Evolutionary conservation across 1,140 invertebrate species (phyloP).

Genomic region (Lysiphlebus fabarum): DNA sequence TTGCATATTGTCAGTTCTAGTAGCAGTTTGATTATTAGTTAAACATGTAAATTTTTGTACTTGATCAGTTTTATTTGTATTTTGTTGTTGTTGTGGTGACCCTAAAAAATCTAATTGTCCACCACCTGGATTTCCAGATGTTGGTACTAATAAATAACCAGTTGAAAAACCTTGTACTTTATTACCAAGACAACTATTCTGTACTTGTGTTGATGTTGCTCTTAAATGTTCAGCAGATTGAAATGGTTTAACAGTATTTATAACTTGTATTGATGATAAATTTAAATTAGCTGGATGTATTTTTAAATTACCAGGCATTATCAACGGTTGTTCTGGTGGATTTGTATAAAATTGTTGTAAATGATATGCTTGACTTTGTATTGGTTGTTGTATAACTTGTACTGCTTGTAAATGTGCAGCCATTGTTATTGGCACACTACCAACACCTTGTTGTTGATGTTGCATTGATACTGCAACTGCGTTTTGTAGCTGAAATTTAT

Average conservation of each 20-base stretch:
- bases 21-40: constrained; percentile 60
- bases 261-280: constrained; percentile 70
- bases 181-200: constrained; percentile 65
- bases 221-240: constrained; percentile 69
- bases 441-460: constrained; percentile 59
- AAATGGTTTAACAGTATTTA: constrained; percentile 76
- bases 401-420: constrained; percentile 54
- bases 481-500: constrained; percentile 48
- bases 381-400: constrained; percentile 79
- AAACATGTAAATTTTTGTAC: constrained; percentile 43
- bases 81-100: constrained; percentile 60
- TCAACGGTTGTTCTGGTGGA: constrained; percentile 67
- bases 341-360: constrained; percentile 74
- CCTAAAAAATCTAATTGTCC: constrained; percentile 68
- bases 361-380: constrained; percentile 71
- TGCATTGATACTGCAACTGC: constrained; percentile 53
- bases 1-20: constrained; percentile 60
- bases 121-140: constrained; percentile 72
- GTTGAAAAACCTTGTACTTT: constrained; percentile 56
- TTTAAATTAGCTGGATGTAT: constrained; percentile 71
- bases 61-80: constrained; percentile 47
- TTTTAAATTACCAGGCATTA: constrained; percentile 77
- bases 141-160: constrained; percentile 67
- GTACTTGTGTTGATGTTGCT: constrained; percentile 59
- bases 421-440: constrained; percentile 52